These are phyloP conservation scores for Lathamus discolor DNA, from an alignment of 2,113 vertebrate genomes.

Conservation along the genomic window DNA sequence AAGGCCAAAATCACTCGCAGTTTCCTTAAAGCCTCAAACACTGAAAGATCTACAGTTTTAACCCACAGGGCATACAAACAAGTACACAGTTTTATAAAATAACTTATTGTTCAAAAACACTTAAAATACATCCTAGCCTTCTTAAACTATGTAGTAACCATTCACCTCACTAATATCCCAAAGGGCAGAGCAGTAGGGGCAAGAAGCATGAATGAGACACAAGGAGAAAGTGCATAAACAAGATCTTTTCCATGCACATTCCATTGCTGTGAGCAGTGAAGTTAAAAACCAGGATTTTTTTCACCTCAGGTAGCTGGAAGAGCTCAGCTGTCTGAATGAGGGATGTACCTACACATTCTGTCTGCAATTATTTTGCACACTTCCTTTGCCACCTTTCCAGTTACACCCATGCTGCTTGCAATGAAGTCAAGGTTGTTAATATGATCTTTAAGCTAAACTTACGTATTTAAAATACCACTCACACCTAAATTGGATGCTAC, in stretches of 20 bases:
- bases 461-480: neutral
- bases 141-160: neutral
- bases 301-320: neutral
- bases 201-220: neutral
- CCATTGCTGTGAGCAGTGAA: neutral
- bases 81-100: neutral
- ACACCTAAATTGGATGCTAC: neutral
- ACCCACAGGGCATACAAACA: neutral
- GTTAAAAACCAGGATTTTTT: neutral
- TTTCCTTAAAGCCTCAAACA: neutral
- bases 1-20: neutral
- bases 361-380: neutral
- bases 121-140: neutral
- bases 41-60: neutral
- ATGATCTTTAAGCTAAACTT: neutral
- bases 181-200: neutral
- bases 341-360: neutral
- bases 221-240: neutral
- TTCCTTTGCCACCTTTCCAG: neutral
- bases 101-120: neutral
- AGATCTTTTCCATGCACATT: neutral
- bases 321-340: neutral
- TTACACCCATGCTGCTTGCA: neutral
- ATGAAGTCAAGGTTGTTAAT: neutral
- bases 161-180: neutral